Evolutionary conservation across 2,113 vertebrate species (phyloP).

Genomic region (Melanocharis versteri): DNA sequence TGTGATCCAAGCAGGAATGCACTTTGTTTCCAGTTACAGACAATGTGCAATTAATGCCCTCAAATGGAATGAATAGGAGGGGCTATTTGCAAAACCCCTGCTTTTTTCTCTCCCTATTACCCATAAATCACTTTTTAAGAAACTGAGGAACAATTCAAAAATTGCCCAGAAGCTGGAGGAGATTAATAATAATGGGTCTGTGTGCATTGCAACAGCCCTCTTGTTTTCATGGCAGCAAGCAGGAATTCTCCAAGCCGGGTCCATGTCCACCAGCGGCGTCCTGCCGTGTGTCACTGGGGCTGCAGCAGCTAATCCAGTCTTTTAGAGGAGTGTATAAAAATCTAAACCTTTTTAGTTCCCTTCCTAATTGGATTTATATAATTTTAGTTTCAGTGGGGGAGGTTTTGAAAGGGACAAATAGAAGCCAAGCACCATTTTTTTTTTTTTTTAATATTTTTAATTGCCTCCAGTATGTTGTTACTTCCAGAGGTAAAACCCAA

Average conservation of each 20-base stretch:
- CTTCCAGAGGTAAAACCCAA: slow-evolving; percentile 18
- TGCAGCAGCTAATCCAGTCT: background rate
- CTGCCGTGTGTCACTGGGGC: background rate
- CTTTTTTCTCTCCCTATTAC: background rate
- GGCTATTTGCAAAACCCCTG: slow-evolving; percentile 21
- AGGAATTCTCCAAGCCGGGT: background rate
- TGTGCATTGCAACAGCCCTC: background rate
- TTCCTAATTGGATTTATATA: slow-evolving; percentile 17
- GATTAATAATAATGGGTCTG: background rate
- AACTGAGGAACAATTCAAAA: background rate
- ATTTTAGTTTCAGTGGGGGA: background rate
- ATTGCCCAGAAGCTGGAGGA: slow-evolving; percentile 30
- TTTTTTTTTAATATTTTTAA: background rate
- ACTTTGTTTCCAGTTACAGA: slow-evolving; percentile 54
- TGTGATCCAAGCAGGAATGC: slow-evolving; percentile 2
- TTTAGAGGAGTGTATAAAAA: background rate
- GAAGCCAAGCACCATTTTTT: background rate
- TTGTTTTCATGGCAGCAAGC: background rate
- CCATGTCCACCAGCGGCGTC: background rate
- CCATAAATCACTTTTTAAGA: slow-evolving; percentile 16
- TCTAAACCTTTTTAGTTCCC: background rate
- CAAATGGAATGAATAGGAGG: slow-evolving; percentile 22
- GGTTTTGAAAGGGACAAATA: background rate
- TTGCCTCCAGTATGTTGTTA: background rate
- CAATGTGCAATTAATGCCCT: slow-evolving; percentile 43